Percentiles rank a stretch among this genome's conserved stretches.
Conservation (phyloP, 2,888 invertebrate genomes). For the Actias luna region DNA sequence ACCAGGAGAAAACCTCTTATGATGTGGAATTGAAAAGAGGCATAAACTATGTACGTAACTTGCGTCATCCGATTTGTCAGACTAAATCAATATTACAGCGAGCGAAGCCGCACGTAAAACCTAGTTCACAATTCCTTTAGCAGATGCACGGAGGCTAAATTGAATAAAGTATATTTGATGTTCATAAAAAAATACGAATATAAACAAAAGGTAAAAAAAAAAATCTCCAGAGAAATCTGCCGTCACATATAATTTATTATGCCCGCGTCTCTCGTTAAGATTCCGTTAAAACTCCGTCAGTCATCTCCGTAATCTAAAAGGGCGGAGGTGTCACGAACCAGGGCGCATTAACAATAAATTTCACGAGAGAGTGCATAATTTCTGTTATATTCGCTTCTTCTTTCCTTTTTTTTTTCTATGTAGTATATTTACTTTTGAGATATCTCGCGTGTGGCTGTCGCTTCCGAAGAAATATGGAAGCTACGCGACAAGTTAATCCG, state of each 20-base stretch:
- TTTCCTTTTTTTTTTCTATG: conserved; percentile 31
- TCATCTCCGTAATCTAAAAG: conserved; percentile 6
- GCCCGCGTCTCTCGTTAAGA: not conserved
- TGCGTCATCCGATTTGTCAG: too few species aligned
- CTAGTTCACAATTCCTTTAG: too few species aligned
- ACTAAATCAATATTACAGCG: too few species aligned
- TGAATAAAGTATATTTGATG: too few species aligned
- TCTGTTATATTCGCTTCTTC: conserved; percentile 32
- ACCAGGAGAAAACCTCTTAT: too few species aligned
- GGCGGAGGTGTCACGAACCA: conserved; percentile 5
- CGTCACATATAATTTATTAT: not conserved
- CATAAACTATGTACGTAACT: too few species aligned
- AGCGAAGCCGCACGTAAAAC: too few species aligned
- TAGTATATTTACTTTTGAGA: conserved; percentile 47
- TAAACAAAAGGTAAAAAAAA: too few species aligned
- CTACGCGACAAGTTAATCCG: conserved; percentile 67
- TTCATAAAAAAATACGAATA: too few species aligned
- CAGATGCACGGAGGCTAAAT: too few species aligned
- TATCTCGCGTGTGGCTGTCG: conserved; percentile 39
- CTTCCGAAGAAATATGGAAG: conserved; percentile 51
- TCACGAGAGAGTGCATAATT: conserved; percentile 12
- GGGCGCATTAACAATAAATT: conserved; percentile 10
- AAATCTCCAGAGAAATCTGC: not conserved
- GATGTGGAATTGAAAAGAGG: too few species aligned
- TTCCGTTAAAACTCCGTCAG: conserved; percentile 7